Evolutionary conservation across 2,888 invertebrate species (phyloP).

Genomic region (Heliconius hortense): DNA sequence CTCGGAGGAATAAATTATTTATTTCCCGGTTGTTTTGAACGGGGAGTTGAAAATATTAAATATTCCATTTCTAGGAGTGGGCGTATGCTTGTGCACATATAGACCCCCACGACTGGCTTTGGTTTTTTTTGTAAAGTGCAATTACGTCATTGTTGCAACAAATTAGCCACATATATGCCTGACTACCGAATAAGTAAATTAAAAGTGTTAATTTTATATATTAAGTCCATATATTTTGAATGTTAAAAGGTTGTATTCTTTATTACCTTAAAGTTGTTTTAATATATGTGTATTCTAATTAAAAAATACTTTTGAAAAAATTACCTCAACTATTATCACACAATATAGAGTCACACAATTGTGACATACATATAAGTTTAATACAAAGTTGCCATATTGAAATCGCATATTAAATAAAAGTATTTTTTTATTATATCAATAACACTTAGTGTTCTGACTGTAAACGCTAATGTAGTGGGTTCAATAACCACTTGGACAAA

Average conservation of each 20-base stretch:
- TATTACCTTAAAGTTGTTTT: conserved; percentile 1
- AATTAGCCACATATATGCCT: too few species aligned
- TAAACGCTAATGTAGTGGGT: not conserved
- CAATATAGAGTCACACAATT: not conserved
- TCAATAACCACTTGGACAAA: not conserved
- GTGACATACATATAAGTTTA: not conserved
- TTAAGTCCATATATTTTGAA: not conserved
- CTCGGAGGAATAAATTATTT: too few species aligned
- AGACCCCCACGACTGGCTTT: too few species aligned
- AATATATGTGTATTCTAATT: not conserved
- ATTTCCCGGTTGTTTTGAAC: too few species aligned
- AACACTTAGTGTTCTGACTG: not conserved
- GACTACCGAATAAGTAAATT: not conserved
- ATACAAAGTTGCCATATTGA: not conserved
- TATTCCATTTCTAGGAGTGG: too few species aligned
- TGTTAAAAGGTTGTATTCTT: not conserved
- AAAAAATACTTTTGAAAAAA: not conserved
- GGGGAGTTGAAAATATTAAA: too few species aligned
- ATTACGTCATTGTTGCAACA: too few species aligned
- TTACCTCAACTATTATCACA: too few species aligned
- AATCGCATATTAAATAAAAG: too few species aligned
- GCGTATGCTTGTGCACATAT: too few species aligned
- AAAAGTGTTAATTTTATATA: not conserved
- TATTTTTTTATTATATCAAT: too few species aligned
- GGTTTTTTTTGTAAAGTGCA: too few species aligned